A percentile compares a stretch with the other conserved stretches of the same genome.
Conservation (phyloP, 1,140 invertebrate species). For the Ceratoteleas bidentatus region DNA sequence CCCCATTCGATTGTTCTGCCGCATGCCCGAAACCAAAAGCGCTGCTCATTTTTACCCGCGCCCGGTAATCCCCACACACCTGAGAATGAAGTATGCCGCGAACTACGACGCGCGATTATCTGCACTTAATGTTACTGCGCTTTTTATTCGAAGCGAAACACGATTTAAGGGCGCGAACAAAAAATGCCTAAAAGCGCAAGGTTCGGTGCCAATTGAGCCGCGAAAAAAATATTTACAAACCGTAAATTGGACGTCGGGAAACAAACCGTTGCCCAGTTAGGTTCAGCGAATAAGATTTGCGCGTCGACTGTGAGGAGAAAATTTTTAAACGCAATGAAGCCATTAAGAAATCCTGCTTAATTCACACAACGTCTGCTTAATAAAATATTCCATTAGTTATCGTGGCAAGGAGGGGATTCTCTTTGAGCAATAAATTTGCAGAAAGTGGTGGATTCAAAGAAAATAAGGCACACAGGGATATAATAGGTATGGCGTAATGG, state of each 20-base stretch:
- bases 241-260: not conserved
- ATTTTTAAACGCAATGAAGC: constrained; percentile 11
- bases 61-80: constrained; percentile 45
- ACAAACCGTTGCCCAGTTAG: not conserved
- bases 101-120: constrained; percentile 23
- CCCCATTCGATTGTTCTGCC: constrained; percentile 64
- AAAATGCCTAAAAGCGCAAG: not conserved
- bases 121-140: constrained; percentile 10
- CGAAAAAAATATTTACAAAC: not conserved
- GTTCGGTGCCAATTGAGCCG: not conserved
- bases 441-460: constrained; percentile 53
- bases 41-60: constrained; percentile 53
- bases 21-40: constrained; percentile 49
- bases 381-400: constrained; percentile 52
- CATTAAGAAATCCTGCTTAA: constrained; percentile 29
- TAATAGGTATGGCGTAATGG: constrained; percentile 73
- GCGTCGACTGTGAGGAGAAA: not conserved
- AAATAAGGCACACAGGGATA: constrained; percentile 61
- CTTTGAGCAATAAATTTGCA: constrained; percentile 61
- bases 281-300: not conserved
- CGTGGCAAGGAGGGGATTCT: constrained; percentile 36
- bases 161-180: too few species aligned
- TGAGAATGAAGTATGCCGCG: constrained; percentile 41
- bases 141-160: not conserved
- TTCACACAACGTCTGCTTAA: constrained; percentile 32